These are phyloP conservation scores for Nesospiza acunhae DNA, from an alignment of 2,113 vertebrate genomes.

Conservation along the genomic window DNA sequence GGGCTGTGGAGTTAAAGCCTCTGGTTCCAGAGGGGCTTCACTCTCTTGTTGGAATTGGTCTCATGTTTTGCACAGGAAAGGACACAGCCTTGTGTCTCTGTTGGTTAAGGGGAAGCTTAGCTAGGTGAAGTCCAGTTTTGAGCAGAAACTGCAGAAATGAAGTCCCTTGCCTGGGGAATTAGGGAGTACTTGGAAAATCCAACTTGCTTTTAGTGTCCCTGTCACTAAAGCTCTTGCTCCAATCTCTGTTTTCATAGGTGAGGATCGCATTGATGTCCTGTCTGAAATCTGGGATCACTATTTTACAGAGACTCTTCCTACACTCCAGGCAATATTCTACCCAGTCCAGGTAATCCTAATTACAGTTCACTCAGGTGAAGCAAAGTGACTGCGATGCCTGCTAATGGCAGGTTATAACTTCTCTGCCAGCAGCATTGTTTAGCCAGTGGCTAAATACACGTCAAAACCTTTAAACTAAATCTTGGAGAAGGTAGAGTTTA, in stretches of 20 bases:
- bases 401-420: not conserved
- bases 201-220: not conserved
- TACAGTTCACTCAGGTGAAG: not conserved
- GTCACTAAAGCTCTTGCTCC: not conserved
- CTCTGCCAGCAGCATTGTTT: not conserved
- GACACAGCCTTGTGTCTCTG: not conserved
- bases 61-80: not conserved
- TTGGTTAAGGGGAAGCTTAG: not conserved
- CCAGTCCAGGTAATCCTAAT: conserved; percentile 87
- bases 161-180: not conserved
- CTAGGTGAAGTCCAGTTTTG: not conserved
- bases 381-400: not conserved
- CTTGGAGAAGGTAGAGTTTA: not conserved
- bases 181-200: not conserved
- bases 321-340: conserved; percentile 94
- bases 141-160: not conserved
- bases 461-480: not conserved
- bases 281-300: conserved; percentile 89
- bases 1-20: not conserved
- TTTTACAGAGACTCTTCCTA: conserved; percentile 93
- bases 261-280: conserved; percentile 82
- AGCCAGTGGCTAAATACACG: not conserved
- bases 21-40: not conserved
- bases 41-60: not conserved
- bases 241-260: conserved; percentile 70